A percentile compares a stretch with the other conserved stretches of the same genome.
Evolutionary conservation across 2,888 invertebrate species (phyloP).

Genomic region (Perdita meconis): DNA sequence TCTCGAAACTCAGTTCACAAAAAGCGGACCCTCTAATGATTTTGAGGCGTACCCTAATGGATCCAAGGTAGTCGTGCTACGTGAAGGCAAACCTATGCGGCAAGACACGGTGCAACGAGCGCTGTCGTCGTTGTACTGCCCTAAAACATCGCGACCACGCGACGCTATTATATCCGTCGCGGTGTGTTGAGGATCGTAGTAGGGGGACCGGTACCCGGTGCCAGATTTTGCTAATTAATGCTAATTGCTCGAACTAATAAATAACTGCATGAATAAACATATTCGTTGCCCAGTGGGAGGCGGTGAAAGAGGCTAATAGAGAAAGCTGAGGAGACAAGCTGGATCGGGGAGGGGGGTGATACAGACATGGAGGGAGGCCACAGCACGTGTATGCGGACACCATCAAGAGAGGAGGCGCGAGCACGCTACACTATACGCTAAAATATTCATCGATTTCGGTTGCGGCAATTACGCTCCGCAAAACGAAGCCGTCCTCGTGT

Average conservation of each 20-base stretch:
- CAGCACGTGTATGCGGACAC: slow-evolving; percentile 45
- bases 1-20: neutral
- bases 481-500: slow-evolving; percentile 68
- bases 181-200: slow-evolving; percentile 48
- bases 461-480: slow-evolving; percentile 75
- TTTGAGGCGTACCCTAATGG: neutral
- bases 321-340: slow-evolving; percentile 29
- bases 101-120: slow-evolving; percentile 32
- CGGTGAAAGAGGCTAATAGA: slow-evolving; percentile 16
- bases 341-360: slow-evolving; percentile 17
- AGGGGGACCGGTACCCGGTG: slow-evolving; percentile 42
- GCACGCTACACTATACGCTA: slow-evolving; percentile 62
- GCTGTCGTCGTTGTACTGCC: slow-evolving; percentile 47
- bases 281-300: slow-evolving; percentile 66
- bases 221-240: slow-evolving; percentile 83
- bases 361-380: slow-evolving; percentile 1
- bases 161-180: slow-evolving; percentile 59
- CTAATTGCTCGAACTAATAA: slow-evolving; percentile 82
- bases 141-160: slow-evolving; percentile 73
- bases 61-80: slow-evolving; percentile 17
- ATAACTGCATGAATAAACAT: slow-evolving; percentile 81
- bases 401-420: slow-evolving; percentile 57
- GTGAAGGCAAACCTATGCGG: neutral
- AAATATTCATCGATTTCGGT: slow-evolving; percentile 80
- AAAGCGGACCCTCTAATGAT: slow-evolving; percentile 12